Evolutionary conservation across 2,797 vertebrate genomes (phyloP).

Genomic region (Neoniphon sammara): DNA sequence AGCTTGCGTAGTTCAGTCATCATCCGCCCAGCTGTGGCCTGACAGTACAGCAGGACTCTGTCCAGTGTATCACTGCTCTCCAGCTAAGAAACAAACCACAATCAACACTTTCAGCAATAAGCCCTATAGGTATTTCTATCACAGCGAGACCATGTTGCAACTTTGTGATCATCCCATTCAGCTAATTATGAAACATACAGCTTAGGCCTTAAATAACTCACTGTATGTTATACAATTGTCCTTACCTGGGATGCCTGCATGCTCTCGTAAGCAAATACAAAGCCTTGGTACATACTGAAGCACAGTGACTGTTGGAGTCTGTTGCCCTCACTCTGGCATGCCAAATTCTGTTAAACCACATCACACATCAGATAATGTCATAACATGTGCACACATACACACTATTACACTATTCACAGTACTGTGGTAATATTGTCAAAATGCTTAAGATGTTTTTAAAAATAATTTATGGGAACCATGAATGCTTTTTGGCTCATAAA

Average conservation of each 20-base stretch:
- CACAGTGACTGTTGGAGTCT: constrained; percentile 84
- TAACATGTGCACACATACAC: not conserved
- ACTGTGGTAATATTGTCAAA: no score
- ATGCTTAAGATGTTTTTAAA: no score
- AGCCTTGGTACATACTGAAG: constrained; percentile 85
- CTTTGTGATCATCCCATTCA: not conserved
- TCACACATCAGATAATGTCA: not conserved
- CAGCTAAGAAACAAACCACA: constrained; percentile 67
- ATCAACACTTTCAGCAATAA: not conserved
- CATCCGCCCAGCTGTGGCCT: constrained; percentile 78
- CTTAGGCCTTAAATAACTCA: not conserved
- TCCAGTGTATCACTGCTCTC: constrained; percentile 69
- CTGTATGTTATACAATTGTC: not conserved
- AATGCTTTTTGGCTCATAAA: no score
- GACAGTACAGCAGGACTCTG: constrained; percentile 81
- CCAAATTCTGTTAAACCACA: constrained; percentile 13
- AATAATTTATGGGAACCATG: no score
- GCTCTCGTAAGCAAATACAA: constrained; percentile 82
- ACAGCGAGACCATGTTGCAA: not conserved
- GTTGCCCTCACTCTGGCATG: constrained; percentile 40
- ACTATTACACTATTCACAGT: no score
- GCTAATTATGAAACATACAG: not conserved
- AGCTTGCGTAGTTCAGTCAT: constrained; percentile 83
- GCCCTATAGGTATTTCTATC: not conserved
- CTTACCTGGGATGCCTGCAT: constrained; percentile 86